Conservation (phyloP, 2,113 vertebrate species). For the Trematomus loennbergii region DNA sequence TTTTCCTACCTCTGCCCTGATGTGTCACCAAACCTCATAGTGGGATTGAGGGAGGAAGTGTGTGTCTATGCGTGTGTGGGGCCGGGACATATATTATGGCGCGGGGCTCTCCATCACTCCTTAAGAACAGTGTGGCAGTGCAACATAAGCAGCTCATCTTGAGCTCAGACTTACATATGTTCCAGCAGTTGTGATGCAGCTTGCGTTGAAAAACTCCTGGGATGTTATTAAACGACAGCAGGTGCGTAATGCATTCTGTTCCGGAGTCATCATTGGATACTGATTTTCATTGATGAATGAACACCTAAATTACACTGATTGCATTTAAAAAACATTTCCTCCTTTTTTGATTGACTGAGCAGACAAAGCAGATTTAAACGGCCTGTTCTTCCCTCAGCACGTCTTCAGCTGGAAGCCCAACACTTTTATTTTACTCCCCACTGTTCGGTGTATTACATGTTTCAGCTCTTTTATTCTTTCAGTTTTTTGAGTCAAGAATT, state of each 20-base stretch:
- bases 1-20: slow-evolving; percentile 31
- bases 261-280: slow-evolving; percentile 18
- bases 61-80: slow-evolving; percentile 2
- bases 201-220: background rate
- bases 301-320: slow-evolving; percentile 39
- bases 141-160: slow-evolving; percentile 27
- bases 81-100: slow-evolving; percentile 20
- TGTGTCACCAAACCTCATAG: slow-evolving; percentile 23
- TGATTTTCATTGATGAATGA: slow-evolving; percentile 38
- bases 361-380: slow-evolving; percentile 61
- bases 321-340: slow-evolving; percentile 27
- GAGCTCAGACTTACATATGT: background rate
- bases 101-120: slow-evolving; percentile 37
- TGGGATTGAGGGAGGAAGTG: slow-evolving; percentile 28
- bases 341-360: slow-evolving; percentile 61
- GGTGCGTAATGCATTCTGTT: slow-evolving; percentile 21
- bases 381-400: slow-evolving; percentile 47
- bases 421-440: slow-evolving; percentile 41
- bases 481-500: slow-evolving; percentile 61
- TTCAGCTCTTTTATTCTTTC: slow-evolving; percentile 45
- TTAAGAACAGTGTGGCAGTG: slow-evolving; percentile 32
- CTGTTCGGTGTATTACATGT: slow-evolving; percentile 60
- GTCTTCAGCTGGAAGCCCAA: slow-evolving; percentile 56
- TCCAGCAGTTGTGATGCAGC: slow-evolving; percentile 1
- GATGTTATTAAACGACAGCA: slow-evolving; percentile 26